A percentile compares a stretch with the other conserved stretches of the same genome.
Evolutionary conservation across 2,113 vertebrate species (phyloP).

Genomic region (Synodontis membranacea): DNA sequence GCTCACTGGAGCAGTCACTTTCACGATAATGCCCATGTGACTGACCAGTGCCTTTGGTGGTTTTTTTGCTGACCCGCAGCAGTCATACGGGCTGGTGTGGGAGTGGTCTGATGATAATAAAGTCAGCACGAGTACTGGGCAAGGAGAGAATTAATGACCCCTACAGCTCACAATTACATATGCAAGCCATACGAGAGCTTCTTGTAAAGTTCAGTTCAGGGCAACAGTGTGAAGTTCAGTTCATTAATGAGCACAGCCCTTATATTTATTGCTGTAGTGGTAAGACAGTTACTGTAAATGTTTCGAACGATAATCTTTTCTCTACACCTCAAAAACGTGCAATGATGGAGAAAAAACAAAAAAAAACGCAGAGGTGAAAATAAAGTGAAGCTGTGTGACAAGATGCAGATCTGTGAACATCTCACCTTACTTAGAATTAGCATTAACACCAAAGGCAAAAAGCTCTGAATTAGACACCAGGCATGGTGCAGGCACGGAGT

Average conservation of each 20-base stretch:
- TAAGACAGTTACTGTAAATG: not conserved
- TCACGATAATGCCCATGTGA: not conserved
- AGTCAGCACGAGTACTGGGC: slow-evolving; percentile 19
- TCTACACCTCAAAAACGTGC: not conserved
- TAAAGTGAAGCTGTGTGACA: slow-evolving; percentile 28
- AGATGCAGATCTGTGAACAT: slow-evolving; percentile 43
- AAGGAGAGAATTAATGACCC: slow-evolving; percentile 23
- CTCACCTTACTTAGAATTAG: slow-evolving; percentile 28
- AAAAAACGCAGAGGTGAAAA: not conserved
- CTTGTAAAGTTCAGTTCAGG: not conserved
- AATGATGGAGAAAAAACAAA: too few relatives aligned
- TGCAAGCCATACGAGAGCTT: not conserved
- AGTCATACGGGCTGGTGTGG: not conserved
- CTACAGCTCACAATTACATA: not conserved
- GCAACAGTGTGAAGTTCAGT: not conserved
- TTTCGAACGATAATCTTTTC: not conserved
- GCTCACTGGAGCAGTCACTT: not conserved
- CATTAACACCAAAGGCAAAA: slow-evolving; percentile 24
- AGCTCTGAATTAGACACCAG: slow-evolving; percentile 16
- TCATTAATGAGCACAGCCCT: not conserved
- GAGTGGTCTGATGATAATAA: slow-evolving; percentile 17
- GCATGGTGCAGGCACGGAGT: not conserved
- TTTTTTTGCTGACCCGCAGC: not conserved
- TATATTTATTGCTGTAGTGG: not conserved
- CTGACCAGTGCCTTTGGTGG: not conserved